phyloP scores from a whole-genome alignment of 2,113 vertebrate species.

The Chloebia gouldiae region DNA sequence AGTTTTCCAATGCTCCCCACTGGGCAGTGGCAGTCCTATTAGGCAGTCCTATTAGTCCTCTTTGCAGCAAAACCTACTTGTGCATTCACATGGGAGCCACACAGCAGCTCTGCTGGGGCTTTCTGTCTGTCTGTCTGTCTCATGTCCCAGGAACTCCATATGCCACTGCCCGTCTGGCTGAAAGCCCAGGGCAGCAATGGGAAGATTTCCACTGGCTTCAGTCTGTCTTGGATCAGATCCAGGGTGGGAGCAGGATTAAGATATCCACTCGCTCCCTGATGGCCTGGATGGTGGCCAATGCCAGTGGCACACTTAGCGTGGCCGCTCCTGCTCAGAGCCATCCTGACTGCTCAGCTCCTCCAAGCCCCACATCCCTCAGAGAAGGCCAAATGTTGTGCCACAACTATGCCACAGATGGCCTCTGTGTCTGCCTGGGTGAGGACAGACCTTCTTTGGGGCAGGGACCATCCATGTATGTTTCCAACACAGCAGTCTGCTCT shows the following conservation, averaged over 20 bases:
- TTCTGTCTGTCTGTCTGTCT: neutral
- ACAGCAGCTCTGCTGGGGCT: neutral
- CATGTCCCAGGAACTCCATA: neutral
- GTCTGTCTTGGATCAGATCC: neutral
- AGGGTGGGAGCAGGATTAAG: neutral
- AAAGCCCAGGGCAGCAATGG: neutral
- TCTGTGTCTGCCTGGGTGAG: neutral
- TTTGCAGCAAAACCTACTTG: neutral
- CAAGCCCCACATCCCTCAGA: neutral
- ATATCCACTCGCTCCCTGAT: neutral
- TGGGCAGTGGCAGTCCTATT: accelerated
- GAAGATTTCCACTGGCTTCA: neutral
- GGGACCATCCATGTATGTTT: neutral
- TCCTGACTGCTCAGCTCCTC: neutral
- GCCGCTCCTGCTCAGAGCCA: neutral
- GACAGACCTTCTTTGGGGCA: neutral
- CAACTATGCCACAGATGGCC: accelerated
- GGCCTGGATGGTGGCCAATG: neutral
- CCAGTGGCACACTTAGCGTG: accelerated
- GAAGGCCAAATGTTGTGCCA: neutral
- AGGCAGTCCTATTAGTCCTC: too few species aligned
- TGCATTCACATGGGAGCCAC: accelerated
- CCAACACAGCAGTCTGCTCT: neutral
- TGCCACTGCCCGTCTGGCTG: neutral
- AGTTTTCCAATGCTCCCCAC: neutral